phyloP scores from a whole-genome alignment of 1,140 invertebrate species.

The Tetramorium simillimum region DNA sequence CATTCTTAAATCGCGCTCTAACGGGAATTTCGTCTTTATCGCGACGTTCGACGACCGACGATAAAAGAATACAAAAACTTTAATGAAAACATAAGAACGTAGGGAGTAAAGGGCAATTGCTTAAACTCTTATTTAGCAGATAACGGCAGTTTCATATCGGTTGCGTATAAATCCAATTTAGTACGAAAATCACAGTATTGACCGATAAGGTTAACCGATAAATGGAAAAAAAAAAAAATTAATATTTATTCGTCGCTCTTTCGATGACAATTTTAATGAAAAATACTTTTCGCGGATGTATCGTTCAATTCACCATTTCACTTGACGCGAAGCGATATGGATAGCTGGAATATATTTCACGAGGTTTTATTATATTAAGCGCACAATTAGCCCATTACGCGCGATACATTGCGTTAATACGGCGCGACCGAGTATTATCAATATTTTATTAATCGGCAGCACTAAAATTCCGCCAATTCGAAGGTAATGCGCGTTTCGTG shows the following conservation, averaged over 20 bases:
- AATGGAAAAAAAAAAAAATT: background rate
- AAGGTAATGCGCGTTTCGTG: slow-evolving; percentile 46
- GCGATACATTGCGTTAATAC: slow-evolving; percentile 39
- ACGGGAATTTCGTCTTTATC: slow-evolving; percentile 26
- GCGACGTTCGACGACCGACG: slow-evolving; percentile 7
- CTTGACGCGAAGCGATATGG: slow-evolving; percentile 3
- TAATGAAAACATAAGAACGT: slow-evolving; percentile 29
- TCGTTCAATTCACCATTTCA: background rate
- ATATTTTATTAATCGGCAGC: slow-evolving; percentile 53
- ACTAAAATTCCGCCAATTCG: slow-evolving; percentile 26
- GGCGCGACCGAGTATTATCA: slow-evolving; percentile 37
- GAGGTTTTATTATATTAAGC: slow-evolving; percentile 48
- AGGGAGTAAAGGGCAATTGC: background rate
- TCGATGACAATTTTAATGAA: slow-evolving; percentile 29
- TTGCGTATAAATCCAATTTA: background rate
- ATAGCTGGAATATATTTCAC: slow-evolving; percentile 20
- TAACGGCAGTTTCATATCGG: background rate
- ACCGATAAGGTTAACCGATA: background rate
- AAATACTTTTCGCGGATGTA: slow-evolving; percentile 6
- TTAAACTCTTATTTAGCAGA: background rate
- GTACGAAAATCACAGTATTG: background rate
- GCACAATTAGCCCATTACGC: slow-evolving; percentile 33
- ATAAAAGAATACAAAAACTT: slow-evolving; percentile 12
- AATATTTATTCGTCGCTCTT: slow-evolving; percentile 3
- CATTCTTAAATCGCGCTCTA: slow-evolving; percentile 41